Evolutionary conservation across 2,113 vertebrate species (phyloP).

Genomic region (Indicator indicator): DNA sequence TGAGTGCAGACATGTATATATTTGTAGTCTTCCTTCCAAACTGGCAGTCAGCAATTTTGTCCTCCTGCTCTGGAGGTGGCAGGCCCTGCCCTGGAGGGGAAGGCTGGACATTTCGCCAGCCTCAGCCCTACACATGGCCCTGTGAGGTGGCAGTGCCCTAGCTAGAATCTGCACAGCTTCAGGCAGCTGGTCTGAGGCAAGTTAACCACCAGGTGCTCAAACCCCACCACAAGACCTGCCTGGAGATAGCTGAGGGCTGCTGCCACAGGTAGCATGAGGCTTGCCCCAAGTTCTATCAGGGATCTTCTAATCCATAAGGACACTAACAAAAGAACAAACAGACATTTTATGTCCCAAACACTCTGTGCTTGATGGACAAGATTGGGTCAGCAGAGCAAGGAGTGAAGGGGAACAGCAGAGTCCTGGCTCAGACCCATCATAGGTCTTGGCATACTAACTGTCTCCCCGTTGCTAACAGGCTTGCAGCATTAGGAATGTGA

Average conservation of each 20-base stretch:
- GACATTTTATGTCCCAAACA: not conserved
- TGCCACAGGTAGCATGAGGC: not conserved
- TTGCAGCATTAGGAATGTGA: not conserved
- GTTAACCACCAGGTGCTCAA: not conserved
- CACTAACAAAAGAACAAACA: not conserved
- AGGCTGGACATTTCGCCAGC: not conserved
- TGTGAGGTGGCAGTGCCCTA: not conserved
- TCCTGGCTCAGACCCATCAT: fast-evolving
- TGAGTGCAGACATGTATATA: fast-evolving
- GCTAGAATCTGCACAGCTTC: not conserved
- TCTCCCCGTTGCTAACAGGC: not conserved
- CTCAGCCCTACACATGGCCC: not conserved
- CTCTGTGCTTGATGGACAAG: not conserved
- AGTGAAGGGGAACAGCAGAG: not conserved
- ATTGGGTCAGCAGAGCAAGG: not conserved
- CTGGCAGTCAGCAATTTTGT: not conserved
- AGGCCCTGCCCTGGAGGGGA: not conserved
- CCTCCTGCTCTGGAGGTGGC: too few relatives aligned
- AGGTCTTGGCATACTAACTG: not conserved
- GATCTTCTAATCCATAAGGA: not conserved
- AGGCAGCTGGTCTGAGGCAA: not conserved
- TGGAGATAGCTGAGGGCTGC: not conserved
- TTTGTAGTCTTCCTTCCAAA: not conserved
- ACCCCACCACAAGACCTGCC: not conserved
- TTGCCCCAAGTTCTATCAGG: not conserved